Percentiles rank a stretch among this genome's conserved stretches.
These are phyloP conservation scores for Phycodurus eques DNA, from an alignment of 2,113 vertebrate genomes.

Conservation along the genomic window DNA sequence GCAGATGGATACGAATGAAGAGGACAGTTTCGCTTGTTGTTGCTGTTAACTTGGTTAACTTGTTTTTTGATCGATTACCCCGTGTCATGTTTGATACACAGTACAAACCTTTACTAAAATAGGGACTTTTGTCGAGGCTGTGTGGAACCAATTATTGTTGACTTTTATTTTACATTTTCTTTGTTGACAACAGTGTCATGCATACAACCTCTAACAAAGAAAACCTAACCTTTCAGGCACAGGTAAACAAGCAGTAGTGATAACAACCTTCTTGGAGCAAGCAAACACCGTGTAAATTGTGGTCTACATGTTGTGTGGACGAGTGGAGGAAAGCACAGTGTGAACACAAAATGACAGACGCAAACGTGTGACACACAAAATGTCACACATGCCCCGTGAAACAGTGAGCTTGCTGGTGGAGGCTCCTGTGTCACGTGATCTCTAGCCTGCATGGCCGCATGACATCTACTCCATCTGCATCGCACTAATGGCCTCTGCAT, in stretches of 20 bases:
- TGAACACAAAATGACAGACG: conserved; percentile 56
- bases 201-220: background rate
- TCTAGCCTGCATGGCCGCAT: background rate
- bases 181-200: background rate
- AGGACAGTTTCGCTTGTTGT: no score
- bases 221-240: background rate
- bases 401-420: conserved; percentile 49
- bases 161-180: background rate
- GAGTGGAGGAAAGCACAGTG: conserved; percentile 31
- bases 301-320: conserved; percentile 14
- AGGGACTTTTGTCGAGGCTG: no score
- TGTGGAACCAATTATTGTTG: no score
- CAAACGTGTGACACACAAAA: conserved; percentile 62
- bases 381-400: conserved; percentile 60
- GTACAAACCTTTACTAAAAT: no score
- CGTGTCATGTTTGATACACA: no score
- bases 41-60: no score
- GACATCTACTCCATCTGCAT: background rate
- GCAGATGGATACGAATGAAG: no score
- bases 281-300: background rate
- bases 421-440: conserved; percentile 48
- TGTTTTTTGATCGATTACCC: no score
- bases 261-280: background rate
- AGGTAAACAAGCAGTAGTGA: background rate
- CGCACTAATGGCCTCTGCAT: conserved; percentile 1